Evolutionary conservation across 2,888 invertebrate species (phyloP).

Genomic region (Invenusta paracnida): DNA sequence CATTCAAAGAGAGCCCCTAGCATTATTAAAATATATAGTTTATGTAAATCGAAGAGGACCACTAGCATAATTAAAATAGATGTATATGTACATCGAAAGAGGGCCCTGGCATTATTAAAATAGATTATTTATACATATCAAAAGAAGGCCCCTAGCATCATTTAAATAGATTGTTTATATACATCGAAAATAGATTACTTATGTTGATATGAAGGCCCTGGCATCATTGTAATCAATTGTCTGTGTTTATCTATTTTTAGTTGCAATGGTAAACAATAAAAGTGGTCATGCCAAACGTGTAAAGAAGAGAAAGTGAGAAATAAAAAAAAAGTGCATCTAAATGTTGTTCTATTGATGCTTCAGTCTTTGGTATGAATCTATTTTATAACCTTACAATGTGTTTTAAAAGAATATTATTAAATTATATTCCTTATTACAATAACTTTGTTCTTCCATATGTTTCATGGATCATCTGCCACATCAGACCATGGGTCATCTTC

Average conservation of each 20-base stretch:
- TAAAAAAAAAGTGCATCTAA: conserved; percentile 6
- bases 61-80: not conserved
- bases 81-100: not conserved
- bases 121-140: not conserved
- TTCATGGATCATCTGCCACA: too few relatives aligned
- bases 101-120: not conserved
- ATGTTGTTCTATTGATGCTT: conserved; percentile 11
- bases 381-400: not conserved
- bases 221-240: not conserved
- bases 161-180: not conserved
- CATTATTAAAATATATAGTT: not conserved
- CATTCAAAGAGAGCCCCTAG: not conserved
- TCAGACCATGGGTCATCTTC: not conserved
- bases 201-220: not conserved
- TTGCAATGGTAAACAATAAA: conserved; percentile 4
- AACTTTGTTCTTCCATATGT: not conserved
- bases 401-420: not conserved
- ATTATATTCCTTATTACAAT: conserved; percentile 23
- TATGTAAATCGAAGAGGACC: not conserved
- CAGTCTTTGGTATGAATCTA: conserved; percentile 8
- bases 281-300: conserved; percentile 13
- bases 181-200: not conserved
- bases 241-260: not conserved
- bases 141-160: not conserved
- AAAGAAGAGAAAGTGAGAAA: not conserved